phyloP scores from a whole-genome alignment of 2,888 invertebrate genomes.

The Cataglyphis altisquamis region DNA sequence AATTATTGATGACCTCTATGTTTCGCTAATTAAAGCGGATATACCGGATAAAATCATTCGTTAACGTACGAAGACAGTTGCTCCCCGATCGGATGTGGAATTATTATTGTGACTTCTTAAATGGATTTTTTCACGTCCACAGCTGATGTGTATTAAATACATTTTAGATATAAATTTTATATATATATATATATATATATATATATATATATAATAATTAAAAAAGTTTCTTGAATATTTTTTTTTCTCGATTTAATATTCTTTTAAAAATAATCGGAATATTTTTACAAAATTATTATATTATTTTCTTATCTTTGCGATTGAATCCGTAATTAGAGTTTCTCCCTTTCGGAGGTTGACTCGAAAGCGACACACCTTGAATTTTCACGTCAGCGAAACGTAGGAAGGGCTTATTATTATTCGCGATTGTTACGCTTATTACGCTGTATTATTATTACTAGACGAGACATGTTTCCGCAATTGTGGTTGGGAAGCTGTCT shows the following conservation, averaged over 20 bases:
- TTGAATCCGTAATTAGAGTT: not conserved
- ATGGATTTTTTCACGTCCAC: not conserved
- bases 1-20: constrained; percentile 33
- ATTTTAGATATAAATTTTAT: not conserved
- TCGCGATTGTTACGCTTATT: constrained; percentile 3
- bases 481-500: not conserved
- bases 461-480: not conserved
- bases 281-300: not conserved
- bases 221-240: not conserved
- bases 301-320: not conserved
- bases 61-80: not conserved
- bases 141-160: not conserved
- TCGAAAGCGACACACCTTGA: not conserved
- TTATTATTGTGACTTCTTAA: not conserved
- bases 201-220: not conserved
- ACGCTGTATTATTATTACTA: constrained; percentile 27
- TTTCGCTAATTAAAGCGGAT: constrained; percentile 38
- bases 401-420: not conserved
- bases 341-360: not conserved
- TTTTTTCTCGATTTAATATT: not conserved
- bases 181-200: not conserved
- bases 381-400: not conserved
- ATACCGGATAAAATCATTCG: not conserved
- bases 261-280: not conserved
- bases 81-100: not conserved